phyloP scores from a whole-genome alignment of 64 coral and sea anemone species.

The Pocillopora damicornis region DNA sequence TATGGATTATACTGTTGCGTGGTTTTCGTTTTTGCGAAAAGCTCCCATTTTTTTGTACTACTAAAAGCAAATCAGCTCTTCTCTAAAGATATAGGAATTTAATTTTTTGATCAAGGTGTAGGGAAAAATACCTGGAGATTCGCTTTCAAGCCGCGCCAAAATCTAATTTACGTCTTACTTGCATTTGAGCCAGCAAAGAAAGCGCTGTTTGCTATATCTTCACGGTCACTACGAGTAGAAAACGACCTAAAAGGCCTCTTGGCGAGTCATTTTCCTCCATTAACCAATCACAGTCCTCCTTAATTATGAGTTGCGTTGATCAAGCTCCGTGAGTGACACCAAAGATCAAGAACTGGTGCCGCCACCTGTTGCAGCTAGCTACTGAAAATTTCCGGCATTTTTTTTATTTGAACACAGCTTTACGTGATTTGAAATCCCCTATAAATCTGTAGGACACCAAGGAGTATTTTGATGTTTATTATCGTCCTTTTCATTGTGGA shows the following conservation, averaged over 20 bases:
- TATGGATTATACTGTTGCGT: no score
- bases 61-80: no score
- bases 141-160: no score
- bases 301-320: neutral
- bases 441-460: neutral
- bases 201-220: no score
- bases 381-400: constrained; percentile 28
- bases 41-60: no score
- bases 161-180: no score
- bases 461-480: neutral
- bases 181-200: no score
- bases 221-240: no score
- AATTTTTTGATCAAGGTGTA: no score
- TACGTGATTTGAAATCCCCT: constrained; percentile 15
- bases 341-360: constrained; percentile 39
- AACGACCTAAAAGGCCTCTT: neutral
- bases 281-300: neutral
- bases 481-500: neutral
- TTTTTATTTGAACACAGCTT: neutral
- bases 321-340: neutral
- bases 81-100: no score
- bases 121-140: no score
- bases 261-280: neutral
- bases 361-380: constrained; percentile 21
- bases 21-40: no score